These are phyloP conservation scores for Drosophila equinoxialis DNA, from an alignment of 1,140 invertebrate genomes.

Conservation along the genomic window DNA sequence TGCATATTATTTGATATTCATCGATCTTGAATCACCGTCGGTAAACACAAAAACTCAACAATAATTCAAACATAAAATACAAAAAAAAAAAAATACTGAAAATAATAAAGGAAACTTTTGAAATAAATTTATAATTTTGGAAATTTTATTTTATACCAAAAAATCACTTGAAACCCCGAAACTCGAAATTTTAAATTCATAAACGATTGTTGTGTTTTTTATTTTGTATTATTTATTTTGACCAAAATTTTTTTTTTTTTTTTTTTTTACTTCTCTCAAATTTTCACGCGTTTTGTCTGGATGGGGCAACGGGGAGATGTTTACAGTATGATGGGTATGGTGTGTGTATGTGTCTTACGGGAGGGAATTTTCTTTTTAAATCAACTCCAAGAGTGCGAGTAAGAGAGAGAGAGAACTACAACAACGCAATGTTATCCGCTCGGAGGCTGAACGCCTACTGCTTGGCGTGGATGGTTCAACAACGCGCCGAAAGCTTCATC, in stretches of 20 bases:
- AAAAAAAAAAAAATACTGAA: not conserved
- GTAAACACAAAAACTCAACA: constrained; percentile 12
- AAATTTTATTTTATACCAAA: constrained; percentile 5
- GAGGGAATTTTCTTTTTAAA: constrained; percentile 28
- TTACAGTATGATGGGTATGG: not conserved
- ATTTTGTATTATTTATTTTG: not conserved
- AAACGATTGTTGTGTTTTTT: not conserved
- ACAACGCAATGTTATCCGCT: constrained; percentile 83
- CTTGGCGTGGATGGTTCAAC: constrained; percentile 57
- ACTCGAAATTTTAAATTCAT: not conserved
- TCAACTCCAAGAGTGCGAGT: constrained; percentile 13
- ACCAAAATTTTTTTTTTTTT: not conserved
- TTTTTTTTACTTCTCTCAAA: not conserved
- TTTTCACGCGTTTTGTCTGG: constrained; percentile 1
- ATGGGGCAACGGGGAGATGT: not conserved
- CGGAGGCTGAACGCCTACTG: constrained; percentile 83
- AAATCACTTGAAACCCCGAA: constrained; percentile 9
- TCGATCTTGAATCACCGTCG: not conserved
- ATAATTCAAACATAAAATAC: not conserved
- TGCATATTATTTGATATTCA: not conserved
- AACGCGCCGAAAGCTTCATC: constrained; percentile 72
- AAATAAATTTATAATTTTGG: not conserved
- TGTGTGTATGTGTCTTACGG: constrained; percentile 19
- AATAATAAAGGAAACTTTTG: not conserved
- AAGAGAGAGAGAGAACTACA: constrained; percentile 60